Evolutionary conservation across 2,797 vertebrate species (phyloP).

Genomic region (Aratinga solstitialis): DNA sequence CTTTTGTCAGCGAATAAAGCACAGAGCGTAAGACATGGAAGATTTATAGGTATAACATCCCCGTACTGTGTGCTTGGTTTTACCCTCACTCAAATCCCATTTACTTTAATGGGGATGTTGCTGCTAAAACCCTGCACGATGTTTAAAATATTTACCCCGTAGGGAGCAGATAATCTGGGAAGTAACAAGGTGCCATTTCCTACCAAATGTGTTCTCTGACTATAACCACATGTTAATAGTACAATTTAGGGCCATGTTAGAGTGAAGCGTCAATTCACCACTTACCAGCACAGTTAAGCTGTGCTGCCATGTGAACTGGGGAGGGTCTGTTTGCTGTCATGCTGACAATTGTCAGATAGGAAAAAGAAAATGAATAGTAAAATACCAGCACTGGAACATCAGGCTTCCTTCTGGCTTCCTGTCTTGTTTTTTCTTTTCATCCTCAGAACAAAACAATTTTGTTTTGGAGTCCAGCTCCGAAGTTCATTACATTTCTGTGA

Average conservation of each 20-base stretch:
- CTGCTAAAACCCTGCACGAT: neutral
- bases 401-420: neutral
- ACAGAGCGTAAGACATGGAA: neutral
- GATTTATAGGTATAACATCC: constrained; percentile 43
- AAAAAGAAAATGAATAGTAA: neutral
- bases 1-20: constrained; percentile 48
- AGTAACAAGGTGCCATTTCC: constrained; percentile 67
- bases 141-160: constrained; percentile 56
- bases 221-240: constrained; percentile 43
- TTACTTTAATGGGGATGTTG: constrained; percentile 48
- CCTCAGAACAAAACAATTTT: neutral
- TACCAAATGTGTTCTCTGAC: constrained; percentile 27
- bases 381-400: neutral
- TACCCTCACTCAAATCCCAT: constrained; percentile 24
- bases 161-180: constrained; percentile 58
- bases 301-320: neutral
- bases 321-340: neutral
- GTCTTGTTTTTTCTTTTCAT: neutral
- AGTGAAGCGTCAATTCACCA: neutral
- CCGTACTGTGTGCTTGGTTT: neutral
- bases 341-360: neutral
- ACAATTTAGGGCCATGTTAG: neutral
- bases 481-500: neutral
- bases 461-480: neutral
- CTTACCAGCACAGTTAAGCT: neutral